Conservation (phyloP, 2,888 invertebrate genomes). For the Cheilosia pagana region DNA sequence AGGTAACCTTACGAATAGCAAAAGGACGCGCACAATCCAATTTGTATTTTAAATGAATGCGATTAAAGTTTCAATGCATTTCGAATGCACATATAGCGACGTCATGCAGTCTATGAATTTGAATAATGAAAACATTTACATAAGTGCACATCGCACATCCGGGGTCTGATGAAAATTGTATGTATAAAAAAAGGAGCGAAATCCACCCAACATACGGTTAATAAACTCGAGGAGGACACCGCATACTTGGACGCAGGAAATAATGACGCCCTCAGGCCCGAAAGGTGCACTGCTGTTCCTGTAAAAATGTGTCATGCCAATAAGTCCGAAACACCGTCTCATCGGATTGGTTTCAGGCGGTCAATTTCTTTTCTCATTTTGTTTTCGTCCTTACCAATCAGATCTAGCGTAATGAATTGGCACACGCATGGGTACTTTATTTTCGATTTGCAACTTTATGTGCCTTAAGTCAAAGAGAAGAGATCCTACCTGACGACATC, state of each 20-base stretch:
- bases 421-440: slow-evolving; percentile 61
- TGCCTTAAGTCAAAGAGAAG: slow-evolving; percentile 6
- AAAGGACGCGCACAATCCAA: slow-evolving; percentile 55
- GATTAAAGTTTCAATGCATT: slow-evolving; percentile 62
- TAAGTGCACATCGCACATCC: slow-evolving; percentile 1
- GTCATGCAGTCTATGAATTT: slow-evolving; percentile 34
- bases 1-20: slow-evolving; percentile 3
- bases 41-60: slow-evolving; percentile 71
- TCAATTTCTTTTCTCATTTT: not conserved
- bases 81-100: slow-evolving; percentile 33
- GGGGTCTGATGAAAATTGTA: slow-evolving; percentile 29
- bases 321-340: slow-evolving; percentile 35
- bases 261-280: slow-evolving; percentile 43
- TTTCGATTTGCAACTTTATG: slow-evolving; percentile 55
- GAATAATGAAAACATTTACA: slow-evolving; percentile 54
- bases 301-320: slow-evolving; percentile 12
- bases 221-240: slow-evolving; percentile 2
- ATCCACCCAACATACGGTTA: not conserved
- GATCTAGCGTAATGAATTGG: slow-evolving; percentile 68
- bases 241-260: slow-evolving; percentile 7
- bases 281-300: slow-evolving; percentile 43
- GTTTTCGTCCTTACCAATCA: slow-evolving; percentile 50
- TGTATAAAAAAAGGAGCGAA: not conserved
- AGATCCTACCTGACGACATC: slow-evolving; percentile 18
- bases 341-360: slow-evolving; percentile 37